Evolutionary conservation across 2,888 invertebrate species (phyloP), one percentile per base, ranked within the genome.

Genomic region (Perizoma flavofasciatum): DNA sequence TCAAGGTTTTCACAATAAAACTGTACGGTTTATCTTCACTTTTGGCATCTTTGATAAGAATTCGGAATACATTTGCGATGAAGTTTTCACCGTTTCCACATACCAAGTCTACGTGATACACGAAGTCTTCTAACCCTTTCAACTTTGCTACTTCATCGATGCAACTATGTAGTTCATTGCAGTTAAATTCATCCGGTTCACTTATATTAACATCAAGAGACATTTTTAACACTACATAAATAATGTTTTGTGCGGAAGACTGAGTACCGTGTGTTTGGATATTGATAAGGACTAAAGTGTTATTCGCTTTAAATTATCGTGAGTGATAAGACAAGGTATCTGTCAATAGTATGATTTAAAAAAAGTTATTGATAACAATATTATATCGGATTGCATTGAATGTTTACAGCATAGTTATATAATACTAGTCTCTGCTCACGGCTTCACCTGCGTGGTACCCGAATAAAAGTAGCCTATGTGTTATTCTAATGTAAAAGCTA

Each of bases 191-290:
- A 41, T 89, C 89, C 2, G 88, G 86, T 74, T 91, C 89, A 78
- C 88, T 88, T 50, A 88, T 74, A 68, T 90, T 87, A n/a, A 91
- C 89, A 67, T 91, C 88, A 63, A 91, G 72, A 73, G 90, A 91
- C 90, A 91, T 90, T 71, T 70, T 82, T 5, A 33, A 45, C 11
- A 52, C 52, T 53, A 46, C 48, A 7, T 6, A 5, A 7, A 37
- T 10, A 11, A n/a, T 8, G 5, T 11, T 7, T 33, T 5, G 5
- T 37, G 35, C 11, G 7, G 41, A 49, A 48, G 50, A 51, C 49
- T 41, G 5, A 41, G 35, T 63, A 34, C 47, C 22, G 22, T 22
- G 3, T 37, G 58, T 33, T 39, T 5, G 37, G 56, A 55, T 53
- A 51, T 41, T 10, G 54, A 62, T 60, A 57, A 55, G 6, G n/a